Conservation (phyloP, 2,113 vertebrate genomes). For the Crocuta crocuta region DNA sequence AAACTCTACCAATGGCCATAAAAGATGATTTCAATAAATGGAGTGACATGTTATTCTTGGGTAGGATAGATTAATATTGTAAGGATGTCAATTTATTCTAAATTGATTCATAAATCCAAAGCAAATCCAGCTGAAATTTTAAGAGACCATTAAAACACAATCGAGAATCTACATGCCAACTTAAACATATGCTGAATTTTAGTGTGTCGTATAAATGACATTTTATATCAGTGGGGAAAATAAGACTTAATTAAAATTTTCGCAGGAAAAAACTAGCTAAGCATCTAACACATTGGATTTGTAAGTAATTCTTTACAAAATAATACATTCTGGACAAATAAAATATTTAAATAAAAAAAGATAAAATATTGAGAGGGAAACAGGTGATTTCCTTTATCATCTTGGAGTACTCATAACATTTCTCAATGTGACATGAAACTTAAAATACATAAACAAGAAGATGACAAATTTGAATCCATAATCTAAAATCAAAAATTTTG, state of each 20-base stretch:
- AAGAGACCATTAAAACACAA: slow-evolving; percentile 4
- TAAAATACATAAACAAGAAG: not conserved
- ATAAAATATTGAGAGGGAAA: not conserved
- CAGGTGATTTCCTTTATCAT: not conserved
- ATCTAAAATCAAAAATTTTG: not conserved
- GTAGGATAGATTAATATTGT: not conserved
- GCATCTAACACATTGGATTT: not conserved
- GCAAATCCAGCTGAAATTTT: not conserved
- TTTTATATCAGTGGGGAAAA: not conserved
- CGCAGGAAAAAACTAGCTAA: not conserved
- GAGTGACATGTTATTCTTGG: not conserved
- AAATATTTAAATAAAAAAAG: slow-evolving; percentile 2
- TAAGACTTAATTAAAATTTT: slow-evolving; percentile 17
- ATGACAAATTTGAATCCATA: not conserved
- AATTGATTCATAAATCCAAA: slow-evolving; percentile 18
- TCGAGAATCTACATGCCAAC: not conserved
- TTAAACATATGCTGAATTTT: not conserved
- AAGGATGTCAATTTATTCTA: not conserved
- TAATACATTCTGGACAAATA: not conserved
- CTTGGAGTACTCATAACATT: not conserved
- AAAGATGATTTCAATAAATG: not conserved
- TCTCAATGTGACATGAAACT: not conserved
- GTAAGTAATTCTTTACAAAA: not conserved
- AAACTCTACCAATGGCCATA: not conserved
- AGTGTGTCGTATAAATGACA: not conserved